These are phyloP conservation scores for Isurus oxyrinchus DNA, from an alignment of 2,113 vertebrate genomes.

Conservation along the genomic window DNA sequence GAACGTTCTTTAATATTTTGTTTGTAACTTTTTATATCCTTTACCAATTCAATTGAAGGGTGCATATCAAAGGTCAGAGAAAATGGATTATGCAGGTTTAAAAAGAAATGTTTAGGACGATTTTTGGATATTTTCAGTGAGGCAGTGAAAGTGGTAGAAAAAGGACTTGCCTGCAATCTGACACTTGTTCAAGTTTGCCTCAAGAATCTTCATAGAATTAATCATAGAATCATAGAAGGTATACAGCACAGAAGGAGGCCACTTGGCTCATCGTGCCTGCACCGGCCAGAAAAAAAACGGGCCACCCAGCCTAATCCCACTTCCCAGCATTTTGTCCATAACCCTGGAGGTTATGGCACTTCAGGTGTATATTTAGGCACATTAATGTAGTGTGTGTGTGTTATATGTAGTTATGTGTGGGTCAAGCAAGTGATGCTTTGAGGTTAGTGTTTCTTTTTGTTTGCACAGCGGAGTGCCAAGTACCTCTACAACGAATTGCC, in stretches of 20 bases:
- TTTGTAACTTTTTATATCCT: background rate
- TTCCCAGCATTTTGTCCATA: no score
- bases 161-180: background rate
- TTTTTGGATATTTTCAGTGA: background rate
- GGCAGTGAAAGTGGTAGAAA: background rate
- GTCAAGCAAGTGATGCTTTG: background rate
- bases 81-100: background rate
- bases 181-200: background rate
- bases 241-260: no score
- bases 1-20: background rate
- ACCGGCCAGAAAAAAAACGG: no score
- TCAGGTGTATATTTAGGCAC: no score
- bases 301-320: no score
- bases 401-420: background rate
- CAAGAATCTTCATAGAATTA: background rate
- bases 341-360: no score
- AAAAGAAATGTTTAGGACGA: background rate
- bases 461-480: slow-evolving; percentile 26
- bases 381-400: no score
- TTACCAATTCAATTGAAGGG: background rate
- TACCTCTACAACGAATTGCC: slow-evolving; percentile 38
- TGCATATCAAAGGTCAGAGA: background rate
- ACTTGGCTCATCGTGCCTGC: no score
- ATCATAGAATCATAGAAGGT: no score
- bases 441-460: background rate